Base-by-base conservation (phyloP, 2,113 vertebrate species). In the Gasterosteus aculeatus region DNA sequence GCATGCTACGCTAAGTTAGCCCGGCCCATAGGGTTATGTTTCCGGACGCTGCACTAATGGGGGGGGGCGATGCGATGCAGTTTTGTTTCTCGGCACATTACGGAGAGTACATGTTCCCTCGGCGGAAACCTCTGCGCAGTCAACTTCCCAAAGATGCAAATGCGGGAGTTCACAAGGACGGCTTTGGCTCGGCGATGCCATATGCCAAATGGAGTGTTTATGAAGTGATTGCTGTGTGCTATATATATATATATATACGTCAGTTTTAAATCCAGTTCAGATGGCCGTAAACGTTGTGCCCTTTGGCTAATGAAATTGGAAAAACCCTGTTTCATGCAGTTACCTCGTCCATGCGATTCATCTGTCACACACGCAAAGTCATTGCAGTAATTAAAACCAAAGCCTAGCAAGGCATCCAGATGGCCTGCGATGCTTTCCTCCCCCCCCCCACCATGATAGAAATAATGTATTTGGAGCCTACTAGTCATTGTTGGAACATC, bases 331-430 rank as follows among this genome's bases (percentile, higher is more conserved):
- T 89, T 87, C 87, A 84, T 78, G 73, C 77, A 62, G 79, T 82
- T 74, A 69, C 82, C 85, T 66, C 68, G 16, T 78, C 89, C 67
- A 67, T 90, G 82, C 75, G 69, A 84, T 87, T 88, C 85, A 84
- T 90, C 87, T 85, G 87, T 84, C 88, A 87, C 77, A 79, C 74
- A 89, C 85, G 79, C 88, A 72, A 90, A 92, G 90, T 83, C 82
- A 83, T 80, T 72, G 82, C 65, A 58, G 77, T 91, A 85, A 91
- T 92, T 92, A 90, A 90, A 88, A 83, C 60, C 61, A 26, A 35
- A 85, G 77, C 87, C 74, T 72, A 82, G 83, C 85, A 83, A 84
- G 59, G 83, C 83, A 65, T 87, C 88, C 91, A 91, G 89, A 92
- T 92, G 91, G 89, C 84, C 82, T 47, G 68, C 38, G 75, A 84